Evolutionary conservation across 2,888 invertebrate species (phyloP), one percentile per base, ranked within the genome.

Genomic region (Orthonevra nobilis): DNA sequence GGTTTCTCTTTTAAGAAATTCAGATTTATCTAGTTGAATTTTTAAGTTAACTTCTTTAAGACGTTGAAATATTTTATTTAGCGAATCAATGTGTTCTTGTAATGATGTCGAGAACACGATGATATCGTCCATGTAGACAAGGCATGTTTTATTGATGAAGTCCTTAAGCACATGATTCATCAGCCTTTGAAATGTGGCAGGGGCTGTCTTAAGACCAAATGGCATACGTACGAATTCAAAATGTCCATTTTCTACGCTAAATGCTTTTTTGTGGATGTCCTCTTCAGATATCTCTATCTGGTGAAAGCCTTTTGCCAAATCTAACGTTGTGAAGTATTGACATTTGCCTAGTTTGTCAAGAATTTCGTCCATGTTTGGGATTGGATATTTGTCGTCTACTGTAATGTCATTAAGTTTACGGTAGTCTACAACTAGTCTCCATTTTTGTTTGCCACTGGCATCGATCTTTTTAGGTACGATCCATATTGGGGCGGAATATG

Each of bases 131-230:
- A 83, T 46, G 61, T 83, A 84, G 0, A 81, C 81, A 3, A 82
- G 12, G n/a, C 81, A 81, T 44, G 81, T 10, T 70, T 64, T 12
- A 84, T 56, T n/a, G 82, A 81, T 66, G 73, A 79, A 73, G 82
- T 82, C 82, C 84, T 9, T 1, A 1, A 89, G 63, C 0, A 88
- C 83, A 40, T 82, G 84, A 36, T 87, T 85, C 87, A 88, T 89
- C 14, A 86, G 66, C 2, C 87, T 50, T 81, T 88, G 87, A 38
- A 88, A 87, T 0, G 87, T 87, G 0, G 85, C 83, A 0, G 89
- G 88, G 0, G 88, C 87, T 60, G 86, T 87, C 82, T 85, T 86
- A 9, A 89, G 83, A 0, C 85, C 87, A 70, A 88, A 86, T 0
- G 86, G 86, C 85, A 87, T 86, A 2, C 79, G 34, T 1, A 54